Evolutionary conservation across 2,888 invertebrate genomes (phyloP).

Genomic region (Rhopalosiphum nymphaeae): DNA sequence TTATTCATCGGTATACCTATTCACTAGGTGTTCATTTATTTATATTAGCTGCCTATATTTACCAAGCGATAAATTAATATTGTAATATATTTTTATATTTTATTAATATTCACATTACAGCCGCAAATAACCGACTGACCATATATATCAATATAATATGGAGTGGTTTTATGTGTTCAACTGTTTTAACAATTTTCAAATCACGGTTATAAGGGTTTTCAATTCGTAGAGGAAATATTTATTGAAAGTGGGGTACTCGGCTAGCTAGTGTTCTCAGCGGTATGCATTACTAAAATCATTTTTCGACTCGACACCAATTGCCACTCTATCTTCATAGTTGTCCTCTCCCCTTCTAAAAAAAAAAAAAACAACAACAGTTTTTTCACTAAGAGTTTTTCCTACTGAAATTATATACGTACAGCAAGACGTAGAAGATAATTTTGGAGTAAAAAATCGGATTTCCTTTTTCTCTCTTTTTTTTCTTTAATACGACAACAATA

Average conservation of each 20-base stretch:
- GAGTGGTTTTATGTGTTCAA: slow-evolving; percentile 30
- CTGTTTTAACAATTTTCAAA: slow-evolving; percentile 16
- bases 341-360: not conserved
- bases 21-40: too few relatives aligned
- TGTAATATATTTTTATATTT: not conserved
- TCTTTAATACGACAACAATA: not conserved
- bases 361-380: not conserved
- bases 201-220: slow-evolving; percentile 5
- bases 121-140: not conserved
- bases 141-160: not conserved
- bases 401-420: slow-evolving; percentile 7
- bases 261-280: slow-evolving; percentile 36
- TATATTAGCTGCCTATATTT: too few relatives aligned
- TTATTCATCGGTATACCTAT: not conserved
- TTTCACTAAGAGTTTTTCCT: not conserved
- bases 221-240: not conserved
- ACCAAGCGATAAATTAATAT: not conserved
- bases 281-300: slow-evolving; percentile 42
- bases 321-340: slow-evolving; percentile 41
- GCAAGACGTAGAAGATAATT: not conserved
- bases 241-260: slow-evolving; percentile 9
- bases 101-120: not conserved
- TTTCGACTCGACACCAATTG: slow-evolving; percentile 19
- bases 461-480: not conserved
- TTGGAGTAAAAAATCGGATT: not conserved